Conservation (phyloP, 2,888 invertebrate species). For the Synanthedon myopaeformis region DNA sequence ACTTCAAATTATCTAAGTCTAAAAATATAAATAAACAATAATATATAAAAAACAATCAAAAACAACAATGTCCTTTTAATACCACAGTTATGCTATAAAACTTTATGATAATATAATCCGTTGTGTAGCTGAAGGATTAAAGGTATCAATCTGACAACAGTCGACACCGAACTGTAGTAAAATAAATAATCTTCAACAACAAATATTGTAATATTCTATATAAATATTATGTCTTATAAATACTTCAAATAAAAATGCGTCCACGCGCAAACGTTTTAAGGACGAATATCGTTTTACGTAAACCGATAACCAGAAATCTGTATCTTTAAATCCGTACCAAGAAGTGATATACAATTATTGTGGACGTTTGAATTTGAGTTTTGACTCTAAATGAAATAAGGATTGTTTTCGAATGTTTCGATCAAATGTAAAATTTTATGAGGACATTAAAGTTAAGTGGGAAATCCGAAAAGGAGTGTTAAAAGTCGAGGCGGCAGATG, state of each 20-base stretch:
- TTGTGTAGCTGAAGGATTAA: no score
- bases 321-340: slow-evolving; percentile 41
- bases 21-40: no score
- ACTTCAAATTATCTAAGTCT: no score
- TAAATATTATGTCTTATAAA: slow-evolving; percentile 17
- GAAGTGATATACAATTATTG: slow-evolving; percentile 39
- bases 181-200: slow-evolving; percentile 61
- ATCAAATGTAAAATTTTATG: slow-evolving; percentile 57
- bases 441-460: slow-evolving; percentile 66
- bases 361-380: slow-evolving; percentile 23
- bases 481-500: slow-evolving; percentile 55
- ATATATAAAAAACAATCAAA: no score
- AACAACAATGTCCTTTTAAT: no score
- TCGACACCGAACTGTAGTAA: slow-evolving; percentile 35
- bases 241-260: slow-evolving; percentile 32
- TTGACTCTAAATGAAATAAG: slow-evolving; percentile 21
- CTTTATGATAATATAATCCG: no score
- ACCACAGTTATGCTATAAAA: no score
- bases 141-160: slow-evolving; percentile 12
- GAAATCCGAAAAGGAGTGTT: slow-evolving; percentile 66
- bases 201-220: slow-evolving; percentile 57
- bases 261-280: slow-evolving; percentile 26
- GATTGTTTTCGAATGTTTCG: slow-evolving; percentile 21
- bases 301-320: slow-evolving; percentile 31
- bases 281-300: slow-evolving; percentile 27